Base-by-base conservation (phyloP, 2,113 vertebrate genomes). In the Callorhinus ursinus region DNA sequence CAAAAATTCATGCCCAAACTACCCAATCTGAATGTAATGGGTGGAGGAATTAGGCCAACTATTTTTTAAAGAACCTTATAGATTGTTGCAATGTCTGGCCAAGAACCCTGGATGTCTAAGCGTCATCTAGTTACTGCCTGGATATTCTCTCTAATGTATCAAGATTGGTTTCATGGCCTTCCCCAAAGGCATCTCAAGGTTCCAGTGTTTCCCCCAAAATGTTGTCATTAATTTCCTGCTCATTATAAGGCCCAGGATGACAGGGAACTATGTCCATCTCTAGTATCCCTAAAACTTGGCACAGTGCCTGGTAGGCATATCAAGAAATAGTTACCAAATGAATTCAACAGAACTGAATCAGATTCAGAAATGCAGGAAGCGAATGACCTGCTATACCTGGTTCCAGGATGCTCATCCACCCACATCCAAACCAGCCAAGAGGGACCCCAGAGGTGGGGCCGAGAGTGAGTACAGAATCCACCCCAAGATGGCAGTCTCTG, bases 111-210 rank as follows among this genome's bases (percentile, higher is more conserved):
- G 57, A 51, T 53, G 33, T 92, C 76, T 84, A 89, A 67, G 42
- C 42, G 81, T 26, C 42, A 84, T 33, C 55, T 55, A 51, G 39
- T 61, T 61, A 55, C 42, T 76, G 57, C 36, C 82, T 93, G 14
- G 24, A 69, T 72, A 21, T 63, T 46, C 91, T 79, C 33, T 93
- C 77, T 91, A 55, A 88, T 72, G 10, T 36, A 76, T 12, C 72
- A 95, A 92, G 79, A 55, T 61, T 55, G 22, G 14, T 26, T 88
- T 72, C 93, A 96, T 81, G 26, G 3, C 11, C 83, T 95, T 95
- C 36, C n/a, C n/a, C 49, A 42, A 5, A 36, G 88, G 39, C 46
- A n/a, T 71, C 95, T 42, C 46, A 95, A 82, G 26, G 28, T 33
- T n/a, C 77, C 55, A 42, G 36, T 69, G 67, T 82, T 72, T 76